Percentiles rank a stretch among this genome's conserved stretches.
Conservation (phyloP, 2,113 vertebrate genomes). For the Channa argus region DNA sequence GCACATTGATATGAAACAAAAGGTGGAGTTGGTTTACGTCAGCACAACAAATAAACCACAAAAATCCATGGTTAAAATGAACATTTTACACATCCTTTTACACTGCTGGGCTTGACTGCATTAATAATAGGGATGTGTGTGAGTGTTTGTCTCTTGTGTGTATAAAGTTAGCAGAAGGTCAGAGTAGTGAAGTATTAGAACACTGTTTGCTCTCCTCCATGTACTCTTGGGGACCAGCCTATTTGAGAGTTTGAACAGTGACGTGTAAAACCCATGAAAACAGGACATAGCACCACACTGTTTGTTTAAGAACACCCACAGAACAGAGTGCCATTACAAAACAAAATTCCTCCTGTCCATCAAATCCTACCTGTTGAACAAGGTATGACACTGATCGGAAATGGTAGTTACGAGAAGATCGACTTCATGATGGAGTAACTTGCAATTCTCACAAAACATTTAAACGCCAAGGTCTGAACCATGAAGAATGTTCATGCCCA, state of each 20-base stretch:
- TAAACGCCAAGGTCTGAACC: conserved; percentile 8
- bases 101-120: conserved; percentile 1
- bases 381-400: conserved; percentile 58
- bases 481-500: not conserved
- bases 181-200: conserved; percentile 72
- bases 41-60: not conserved
- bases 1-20: not conserved
- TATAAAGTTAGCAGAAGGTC: conserved; percentile 74
- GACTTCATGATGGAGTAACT: conserved; percentile 29
- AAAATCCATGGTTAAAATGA: conserved; percentile 11
- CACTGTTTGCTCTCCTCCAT: conserved; percentile 74
- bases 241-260: conserved; percentile 82
- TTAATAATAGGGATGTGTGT: conserved; percentile 35
- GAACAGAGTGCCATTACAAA: conserved; percentile 70
- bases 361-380: conserved; percentile 72
- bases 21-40: not conserved
- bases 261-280: conserved; percentile 79
- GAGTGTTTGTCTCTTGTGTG: conserved; percentile 40
- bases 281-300: conserved; percentile 75
- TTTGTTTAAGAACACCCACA: conserved; percentile 78
- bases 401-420: conserved; percentile 40
- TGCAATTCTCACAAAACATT: conserved; percentile 48
- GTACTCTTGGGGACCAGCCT: conserved; percentile 63
- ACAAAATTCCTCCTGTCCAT: conserved; percentile 79
- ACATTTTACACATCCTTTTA: conserved; percentile 26